phyloP scores from a whole-genome alignment of 2,113 vertebrate genomes.

The Hippocampus comes region DNA sequence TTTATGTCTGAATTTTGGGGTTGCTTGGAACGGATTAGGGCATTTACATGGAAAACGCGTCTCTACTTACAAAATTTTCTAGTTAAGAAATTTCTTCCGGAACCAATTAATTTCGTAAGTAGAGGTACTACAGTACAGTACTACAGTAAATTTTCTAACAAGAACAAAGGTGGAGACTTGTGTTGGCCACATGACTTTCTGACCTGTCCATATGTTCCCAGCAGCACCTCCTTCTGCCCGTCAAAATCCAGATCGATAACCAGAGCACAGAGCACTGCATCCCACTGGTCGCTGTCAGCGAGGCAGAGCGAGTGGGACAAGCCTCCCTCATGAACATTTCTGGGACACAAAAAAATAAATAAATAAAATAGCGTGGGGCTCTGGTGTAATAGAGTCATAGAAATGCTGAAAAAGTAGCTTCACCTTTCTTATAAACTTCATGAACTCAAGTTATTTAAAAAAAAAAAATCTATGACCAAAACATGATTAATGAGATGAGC shows the following conservation, averaged over 20 bases:
- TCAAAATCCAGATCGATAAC: constrained; percentile 85
- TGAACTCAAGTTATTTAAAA: too few species aligned
- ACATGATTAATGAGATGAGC: not conserved
- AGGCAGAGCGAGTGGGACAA: constrained; percentile 73
- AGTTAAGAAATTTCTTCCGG: too few species aligned
- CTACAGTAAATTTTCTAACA: not conserved
- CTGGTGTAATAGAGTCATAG: not conserved
- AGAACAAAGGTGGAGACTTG: not conserved
- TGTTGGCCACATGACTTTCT: not conserved
- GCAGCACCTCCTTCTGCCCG: constrained; percentile 74
- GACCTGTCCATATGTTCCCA: constrained; percentile 82
- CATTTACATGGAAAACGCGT: too few species aligned
- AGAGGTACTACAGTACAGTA: too few species aligned
- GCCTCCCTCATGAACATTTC: constrained; percentile 78
- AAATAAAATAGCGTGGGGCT: not conserved
- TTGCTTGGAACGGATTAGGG: too few species aligned
- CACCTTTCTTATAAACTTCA: not conserved
- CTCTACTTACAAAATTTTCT: too few species aligned
- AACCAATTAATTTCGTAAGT: too few species aligned
- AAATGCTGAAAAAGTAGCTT: not conserved
- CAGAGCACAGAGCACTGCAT: constrained; percentile 82
- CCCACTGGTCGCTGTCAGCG: constrained; percentile 80
- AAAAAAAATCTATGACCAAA: not conserved
- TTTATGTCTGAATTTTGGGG: too few species aligned
- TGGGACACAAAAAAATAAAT: constrained; percentile 36